Base-by-base conservation (phyloP, 1,140 invertebrate genomes). In the Nymphalis io region DNA sequence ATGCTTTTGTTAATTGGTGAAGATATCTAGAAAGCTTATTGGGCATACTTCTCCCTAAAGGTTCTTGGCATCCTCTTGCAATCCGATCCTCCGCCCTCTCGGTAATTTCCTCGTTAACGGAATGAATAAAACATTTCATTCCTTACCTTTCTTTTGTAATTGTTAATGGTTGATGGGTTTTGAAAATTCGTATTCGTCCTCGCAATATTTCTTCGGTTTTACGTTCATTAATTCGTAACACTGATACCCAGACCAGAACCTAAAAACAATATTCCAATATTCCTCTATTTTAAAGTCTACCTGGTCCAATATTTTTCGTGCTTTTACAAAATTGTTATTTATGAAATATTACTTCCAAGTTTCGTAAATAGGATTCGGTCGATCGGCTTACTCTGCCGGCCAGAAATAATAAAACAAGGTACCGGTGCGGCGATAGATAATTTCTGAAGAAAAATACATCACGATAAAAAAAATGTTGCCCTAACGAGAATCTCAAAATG, bases 51-150 rank as follows among this genome's bases (percentile, higher is more conserved):
- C 82, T 85, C 85, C 83, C 85, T 75, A 76, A 75, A 86, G 85
- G 83, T 84, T 79, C 79, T 77, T 74, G 62, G 79, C 74, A 80
- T 88, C 82, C 84, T 81, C 85, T 83, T 89, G 89, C 88, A 91
- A 90, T 90, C 86, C 82, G 88, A 91, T 89, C 88, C 81, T 78
- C 79, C 80, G 81, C 83, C 88, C 88, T 87, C 86, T 87, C 84
- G 80, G 89, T 90, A 90, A 91, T 91, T 91, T 90, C 83, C 88
- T 89, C 85, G 88, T 91, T 91, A 91, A 89, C 81, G 80, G 83
- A 84, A 90, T 91, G 89, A 91, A 91, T 91, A 91, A 91, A 91
- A 91, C 87, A 91, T 91, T 91, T 89, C 83, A 91, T 90, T 91
- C 83, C 84, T 87, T 91, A 88, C 87, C 81, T 86, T 87, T 89